Conservation (phyloP, 2,113 vertebrate genomes). For the Scolopax mira region DNA sequence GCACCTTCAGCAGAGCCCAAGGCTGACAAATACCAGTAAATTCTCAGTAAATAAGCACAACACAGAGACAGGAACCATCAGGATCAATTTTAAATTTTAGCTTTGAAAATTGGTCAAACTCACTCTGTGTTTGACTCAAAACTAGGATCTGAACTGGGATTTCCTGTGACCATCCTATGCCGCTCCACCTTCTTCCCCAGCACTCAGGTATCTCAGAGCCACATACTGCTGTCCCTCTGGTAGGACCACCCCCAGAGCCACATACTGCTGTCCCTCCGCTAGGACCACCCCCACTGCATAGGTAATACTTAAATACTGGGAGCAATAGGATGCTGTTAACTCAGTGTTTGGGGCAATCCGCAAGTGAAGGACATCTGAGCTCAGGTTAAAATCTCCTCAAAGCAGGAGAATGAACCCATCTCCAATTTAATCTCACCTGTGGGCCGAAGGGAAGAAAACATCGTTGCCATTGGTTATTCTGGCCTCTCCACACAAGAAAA, state of each 20-base stretch:
- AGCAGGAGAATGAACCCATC: neutral
- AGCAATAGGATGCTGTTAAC: neutral
- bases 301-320: neutral
- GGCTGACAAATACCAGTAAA: neutral
- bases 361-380: neutral
- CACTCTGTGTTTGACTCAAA: accelerated
- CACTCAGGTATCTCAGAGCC: neutral
- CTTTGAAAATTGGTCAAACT: neutral
- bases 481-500: neutral
- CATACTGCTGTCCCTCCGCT: neutral
- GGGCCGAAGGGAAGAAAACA: neutral
- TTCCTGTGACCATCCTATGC: neutral
- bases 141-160: neutral
- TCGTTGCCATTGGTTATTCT: neutral
- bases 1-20: neutral
- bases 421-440: neutral
- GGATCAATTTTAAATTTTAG: neutral
- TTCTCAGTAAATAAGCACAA: neutral
- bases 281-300: neutral
- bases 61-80: neutral
- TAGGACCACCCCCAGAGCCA: neutral
- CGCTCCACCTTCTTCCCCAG: neutral
- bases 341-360: neutral
- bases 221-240: neutral
- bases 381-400: neutral